phyloP scores from a whole-genome alignment of 1,140 invertebrate species.

The Limonius californicus region DNA sequence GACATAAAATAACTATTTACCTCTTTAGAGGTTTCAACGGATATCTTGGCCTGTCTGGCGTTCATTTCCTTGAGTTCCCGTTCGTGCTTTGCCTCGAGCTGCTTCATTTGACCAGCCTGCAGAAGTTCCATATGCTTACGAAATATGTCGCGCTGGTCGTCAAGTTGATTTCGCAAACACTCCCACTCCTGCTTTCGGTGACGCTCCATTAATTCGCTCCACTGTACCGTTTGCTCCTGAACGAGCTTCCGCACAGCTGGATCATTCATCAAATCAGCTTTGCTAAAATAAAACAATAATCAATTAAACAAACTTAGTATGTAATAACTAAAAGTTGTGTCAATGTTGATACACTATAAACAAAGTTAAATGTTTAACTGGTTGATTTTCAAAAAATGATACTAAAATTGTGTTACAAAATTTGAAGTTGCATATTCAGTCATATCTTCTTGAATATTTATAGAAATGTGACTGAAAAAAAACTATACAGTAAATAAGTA shows the following conservation, averaged over 20 bases:
- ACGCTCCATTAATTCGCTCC: conserved; percentile 84
- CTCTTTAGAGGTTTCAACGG: conserved; percentile 94
- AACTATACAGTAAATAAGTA: too few relatives aligned
- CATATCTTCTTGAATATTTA: too few relatives aligned
- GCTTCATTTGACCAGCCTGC: conserved; percentile 85
- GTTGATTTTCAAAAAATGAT: too few relatives aligned
- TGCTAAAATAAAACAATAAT: too few relatives aligned
- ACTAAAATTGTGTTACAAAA: too few relatives aligned
- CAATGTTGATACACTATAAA: too few relatives aligned
- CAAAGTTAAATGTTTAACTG: too few relatives aligned
- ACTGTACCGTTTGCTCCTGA: conserved; percentile 86
- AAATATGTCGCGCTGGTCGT: conserved; percentile 81
- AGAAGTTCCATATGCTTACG: conserved; percentile 81
- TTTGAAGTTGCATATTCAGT: too few relatives aligned
- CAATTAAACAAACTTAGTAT: too few relatives aligned
- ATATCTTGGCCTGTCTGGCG: conserved; percentile 89
- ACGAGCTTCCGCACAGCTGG: conserved; percentile 76
- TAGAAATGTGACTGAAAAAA: too few relatives aligned
- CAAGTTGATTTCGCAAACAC: conserved; percentile 73
- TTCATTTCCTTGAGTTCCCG: conserved; percentile 96
- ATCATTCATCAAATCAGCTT: conserved; percentile 76
- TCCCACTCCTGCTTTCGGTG: conserved; percentile 93
- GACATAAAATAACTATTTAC: conserved; percentile 43
- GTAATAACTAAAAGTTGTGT: too few relatives aligned
- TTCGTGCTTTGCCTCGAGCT: conserved; percentile 85